phyloP scores from a whole-genome alignment of 2,113 vertebrate genomes.

The Osmerus mordax region DNA sequence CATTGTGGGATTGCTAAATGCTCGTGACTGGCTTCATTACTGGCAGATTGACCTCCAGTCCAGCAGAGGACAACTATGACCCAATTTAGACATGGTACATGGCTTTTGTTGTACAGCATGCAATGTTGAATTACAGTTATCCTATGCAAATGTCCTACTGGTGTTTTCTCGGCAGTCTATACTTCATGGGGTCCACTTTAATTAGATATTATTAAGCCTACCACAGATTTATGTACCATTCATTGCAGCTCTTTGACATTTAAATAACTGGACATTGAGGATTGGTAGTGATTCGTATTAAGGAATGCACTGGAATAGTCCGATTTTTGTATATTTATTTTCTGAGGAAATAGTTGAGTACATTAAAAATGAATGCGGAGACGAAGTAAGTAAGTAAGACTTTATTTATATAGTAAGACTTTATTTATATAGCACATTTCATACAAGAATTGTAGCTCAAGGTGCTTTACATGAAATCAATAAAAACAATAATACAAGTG shows the following conservation, averaged over 20 bases:
- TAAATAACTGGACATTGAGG: constrained; percentile 38
- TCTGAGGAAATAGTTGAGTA: constrained; percentile 17
- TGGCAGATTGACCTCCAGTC: constrained; percentile 6
- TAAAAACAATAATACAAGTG: no score
- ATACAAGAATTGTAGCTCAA: no score
- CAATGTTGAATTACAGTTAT: constrained; percentile 27
- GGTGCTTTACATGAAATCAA: no score
- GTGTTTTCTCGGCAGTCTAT: constrained; percentile 3
- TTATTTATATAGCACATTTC: no score
- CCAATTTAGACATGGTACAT: constrained; percentile 17
- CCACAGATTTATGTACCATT: constrained; percentile 15
- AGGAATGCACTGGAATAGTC: constrained; percentile 13
- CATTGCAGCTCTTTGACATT: constrained; percentile 20
- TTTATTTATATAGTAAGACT: no score
- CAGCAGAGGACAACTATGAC: constrained; percentile 28
- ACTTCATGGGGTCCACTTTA: background rate
- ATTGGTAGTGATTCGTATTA: constrained; percentile 43
- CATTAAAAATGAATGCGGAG: background rate
- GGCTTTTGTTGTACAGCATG: constrained; percentile 27
- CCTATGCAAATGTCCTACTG: constrained; percentile 14
- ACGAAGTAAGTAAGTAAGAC: no score
- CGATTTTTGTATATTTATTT: constrained; percentile 27
- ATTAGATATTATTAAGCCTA: constrained; percentile 22
- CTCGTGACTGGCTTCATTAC: background rate
- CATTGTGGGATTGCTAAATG: no score